Conservation (phyloP, 2,888 invertebrate species). For the Allygus modestus region DNA sequence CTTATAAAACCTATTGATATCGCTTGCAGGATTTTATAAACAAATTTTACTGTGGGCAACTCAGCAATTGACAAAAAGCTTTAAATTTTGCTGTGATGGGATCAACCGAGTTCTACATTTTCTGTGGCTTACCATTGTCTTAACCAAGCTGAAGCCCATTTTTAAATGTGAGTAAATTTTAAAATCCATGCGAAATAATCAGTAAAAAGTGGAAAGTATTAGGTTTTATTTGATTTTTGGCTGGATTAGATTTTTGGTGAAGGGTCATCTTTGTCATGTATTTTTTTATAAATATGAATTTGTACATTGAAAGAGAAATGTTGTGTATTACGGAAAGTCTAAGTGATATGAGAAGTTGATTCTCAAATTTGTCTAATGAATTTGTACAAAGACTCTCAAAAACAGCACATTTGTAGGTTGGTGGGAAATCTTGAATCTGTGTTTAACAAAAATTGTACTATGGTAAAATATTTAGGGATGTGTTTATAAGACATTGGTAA, state of each 20-base stretch:
- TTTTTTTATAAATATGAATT: slow-evolving; percentile 30
- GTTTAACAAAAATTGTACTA: slow-evolving; percentile 30
- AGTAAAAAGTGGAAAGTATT: background rate
- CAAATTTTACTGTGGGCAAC: slow-evolving; percentile 31
- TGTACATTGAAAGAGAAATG: slow-evolving; percentile 32
- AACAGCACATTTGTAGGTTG: slow-evolving; percentile 22
- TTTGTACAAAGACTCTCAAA: slow-evolving; percentile 51
- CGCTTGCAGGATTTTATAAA: slow-evolving; percentile 26
- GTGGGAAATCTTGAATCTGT: slow-evolving; percentile 27
- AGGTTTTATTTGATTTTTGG: slow-evolving; percentile 47
- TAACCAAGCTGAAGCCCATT: background rate
- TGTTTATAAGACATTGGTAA: slow-evolving; percentile 8
- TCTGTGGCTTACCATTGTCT: slow-evolving; percentile 32
- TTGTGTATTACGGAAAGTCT: slow-evolving; percentile 40
- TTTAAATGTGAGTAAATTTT: slow-evolving; percentile 24
- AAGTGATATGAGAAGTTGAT: background rate
- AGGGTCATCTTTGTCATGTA: slow-evolving; percentile 1
- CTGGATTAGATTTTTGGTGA: slow-evolving; percentile 33
- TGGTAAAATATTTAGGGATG: background rate
- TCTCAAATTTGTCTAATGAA: slow-evolving; percentile 46
- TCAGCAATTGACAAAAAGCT: slow-evolving; percentile 20
- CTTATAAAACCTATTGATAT: background rate
- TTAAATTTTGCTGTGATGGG: slow-evolving; percentile 31
- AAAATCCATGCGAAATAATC: background rate
- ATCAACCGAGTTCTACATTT: slow-evolving; percentile 27